Evolutionary conservation across 1,140 invertebrate species (phyloP), one percentile per base, ranked within the genome.

Genomic region (Hormaphis cornu): DNA sequence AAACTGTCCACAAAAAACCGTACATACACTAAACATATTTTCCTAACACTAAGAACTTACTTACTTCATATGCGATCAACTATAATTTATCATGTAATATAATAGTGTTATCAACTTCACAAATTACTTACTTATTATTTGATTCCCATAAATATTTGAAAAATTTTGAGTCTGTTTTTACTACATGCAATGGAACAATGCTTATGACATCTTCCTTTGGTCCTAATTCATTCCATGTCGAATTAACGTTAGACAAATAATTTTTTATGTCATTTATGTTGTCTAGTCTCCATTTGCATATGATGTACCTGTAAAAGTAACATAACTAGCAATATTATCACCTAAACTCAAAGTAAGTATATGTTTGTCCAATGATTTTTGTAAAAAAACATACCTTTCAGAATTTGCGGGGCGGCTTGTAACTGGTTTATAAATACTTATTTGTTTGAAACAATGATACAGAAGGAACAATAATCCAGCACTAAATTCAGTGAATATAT

Each of bases 351-450:
- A n/a, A n/a, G n/a, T n/a, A n/a, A n/a, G n/a, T n/a, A n/a, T n/a
- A n/a, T n/a, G n/a, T n/a, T n/a, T n/a, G n/a, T n/a, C n/a, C n/a
- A n/a, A n/a, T n/a, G n/a, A n/a, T n/a, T n/a, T n/a, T n/a, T n/a
- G n/a, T n/a, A n/a, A 37, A 26, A 14, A 6, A 26, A 70, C 46
- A 12, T 73, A 78, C 77, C 95, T 85, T 81, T 99, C 97, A 3
- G 96, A 97, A 79, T 98, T 99, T 0, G 96, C 97, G 9, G 96
- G 96, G 63, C 96, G 82, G 71, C 95, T 98, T 5, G 93, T 91
- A 69, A 97, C 93, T n/a, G 96, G 96, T 80, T 99, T 99, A 71
- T 93, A 87, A 69, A 99, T 90, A 59, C 83, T 83, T 12, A 98
- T 85, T 79, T 80, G 76, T 74, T 93, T 82, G 80, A 98, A 99